phyloP scores from a whole-genome alignment of 2,888 invertebrate species.

The Xestia sexstrigata region DNA sequence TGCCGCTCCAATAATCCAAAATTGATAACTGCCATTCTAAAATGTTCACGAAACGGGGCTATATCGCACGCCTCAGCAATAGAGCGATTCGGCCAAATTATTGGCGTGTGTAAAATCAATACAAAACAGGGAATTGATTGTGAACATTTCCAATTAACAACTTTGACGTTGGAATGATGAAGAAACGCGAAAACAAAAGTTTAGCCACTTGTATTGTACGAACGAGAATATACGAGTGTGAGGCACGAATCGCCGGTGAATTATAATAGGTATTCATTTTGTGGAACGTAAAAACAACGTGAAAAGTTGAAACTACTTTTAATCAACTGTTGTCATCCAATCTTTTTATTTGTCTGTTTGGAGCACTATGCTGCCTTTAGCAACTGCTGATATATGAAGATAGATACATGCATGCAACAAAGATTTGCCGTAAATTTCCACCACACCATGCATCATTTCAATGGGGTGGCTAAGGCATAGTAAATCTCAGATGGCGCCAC shows the following conservation, averaged over 20 bases:
- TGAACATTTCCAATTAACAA: constrained; percentile 67
- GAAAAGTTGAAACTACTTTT: constrained; percentile 39
- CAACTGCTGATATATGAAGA: too few relatives aligned
- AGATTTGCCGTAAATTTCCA: too few relatives aligned
- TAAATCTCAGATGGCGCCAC: too few relatives aligned
- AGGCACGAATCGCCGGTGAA: constrained; percentile 5
- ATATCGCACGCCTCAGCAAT: constrained; percentile 44
- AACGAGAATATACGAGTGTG: constrained; percentile 20
- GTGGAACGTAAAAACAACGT: constrained; percentile 9
- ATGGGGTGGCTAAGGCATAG: too few relatives aligned
- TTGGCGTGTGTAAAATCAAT: constrained; percentile 59
- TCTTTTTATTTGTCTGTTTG: constrained; percentile 23
- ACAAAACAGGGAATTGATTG: constrained; percentile 59
- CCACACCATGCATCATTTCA: too few relatives aligned
- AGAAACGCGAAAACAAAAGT: constrained; percentile 59
- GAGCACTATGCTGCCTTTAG: background rate
- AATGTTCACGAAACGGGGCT: constrained; percentile 50
- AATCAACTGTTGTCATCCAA: constrained; percentile 2
- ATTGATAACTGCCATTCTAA: constrained; percentile 57
- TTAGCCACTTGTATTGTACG: constrained; percentile 49
- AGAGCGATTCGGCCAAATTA: constrained; percentile 54
- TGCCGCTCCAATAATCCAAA: constrained; percentile 49
- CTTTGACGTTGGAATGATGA: constrained; percentile 47
- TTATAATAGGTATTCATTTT: constrained; percentile 38
- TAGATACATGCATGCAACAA: too few relatives aligned